phyloP scores from a whole-genome alignment of 2,888 invertebrate genomes.

The Argyresthia albistria region DNA sequence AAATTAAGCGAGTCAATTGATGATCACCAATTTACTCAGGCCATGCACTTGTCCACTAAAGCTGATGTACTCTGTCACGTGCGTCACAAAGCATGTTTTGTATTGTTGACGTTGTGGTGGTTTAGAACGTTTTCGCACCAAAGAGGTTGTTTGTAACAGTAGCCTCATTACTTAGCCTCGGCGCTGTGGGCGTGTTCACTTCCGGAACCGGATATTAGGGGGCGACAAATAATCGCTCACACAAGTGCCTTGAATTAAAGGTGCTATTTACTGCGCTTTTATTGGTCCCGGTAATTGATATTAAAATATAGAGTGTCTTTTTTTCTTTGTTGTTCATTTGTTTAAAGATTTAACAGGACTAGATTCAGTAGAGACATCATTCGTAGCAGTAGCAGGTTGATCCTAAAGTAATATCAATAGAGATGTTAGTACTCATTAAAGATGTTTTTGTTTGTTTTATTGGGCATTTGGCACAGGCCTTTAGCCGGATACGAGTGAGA shows the following conservation, averaged over 20 bases:
- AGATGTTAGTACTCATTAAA: too few species aligned
- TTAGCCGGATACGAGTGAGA: too few species aligned
- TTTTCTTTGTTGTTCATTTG: too few species aligned
- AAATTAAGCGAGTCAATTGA: constrained; percentile 9
- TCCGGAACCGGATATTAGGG: constrained; percentile 56
- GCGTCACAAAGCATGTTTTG: background rate
- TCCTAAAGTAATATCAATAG: too few species aligned
- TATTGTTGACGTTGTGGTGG: background rate
- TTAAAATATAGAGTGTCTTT: too few species aligned
- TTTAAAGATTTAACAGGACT: too few species aligned
- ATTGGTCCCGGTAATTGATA: too few species aligned
- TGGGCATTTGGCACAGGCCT: too few species aligned
- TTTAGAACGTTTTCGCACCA: background rate
- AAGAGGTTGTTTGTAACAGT: constrained; percentile 32
- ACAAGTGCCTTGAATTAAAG: constrained; percentile 6
- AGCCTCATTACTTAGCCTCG: constrained; percentile 64
- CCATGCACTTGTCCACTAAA: background rate
- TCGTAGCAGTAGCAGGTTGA: too few species aligned
- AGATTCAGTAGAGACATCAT: too few species aligned
- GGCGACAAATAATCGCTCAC: constrained; percentile 43
- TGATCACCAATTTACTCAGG: constrained; percentile 4
- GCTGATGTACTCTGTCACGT: background rate
- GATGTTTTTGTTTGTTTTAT: too few species aligned
- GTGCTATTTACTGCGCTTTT: background rate
- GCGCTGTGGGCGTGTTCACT: constrained; percentile 57